Conservation (phyloP, 1,140 invertebrate species). For the Notospermus geniculatus region DNA sequence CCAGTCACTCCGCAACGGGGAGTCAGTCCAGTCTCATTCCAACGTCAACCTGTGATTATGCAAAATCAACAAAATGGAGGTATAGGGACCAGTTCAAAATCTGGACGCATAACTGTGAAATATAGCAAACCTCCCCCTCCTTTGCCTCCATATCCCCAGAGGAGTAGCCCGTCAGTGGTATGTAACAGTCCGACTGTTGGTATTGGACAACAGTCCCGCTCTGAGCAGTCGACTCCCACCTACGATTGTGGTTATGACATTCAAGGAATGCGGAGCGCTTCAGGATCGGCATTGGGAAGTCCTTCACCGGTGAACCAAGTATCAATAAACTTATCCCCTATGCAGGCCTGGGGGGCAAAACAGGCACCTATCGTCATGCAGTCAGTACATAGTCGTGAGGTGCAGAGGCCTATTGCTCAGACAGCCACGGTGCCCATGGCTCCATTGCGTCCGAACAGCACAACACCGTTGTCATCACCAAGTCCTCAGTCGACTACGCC, state of each 20-base stretch:
- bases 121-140: conserved; percentile 6
- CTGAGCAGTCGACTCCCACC: too few species aligned
- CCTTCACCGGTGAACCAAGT: conserved; percentile 3
- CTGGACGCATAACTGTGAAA: not conserved
- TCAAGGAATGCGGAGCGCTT: too few species aligned
- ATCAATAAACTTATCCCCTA: conserved; percentile 16
- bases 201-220: too few species aligned
- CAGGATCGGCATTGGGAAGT: not conserved
- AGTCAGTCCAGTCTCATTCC: conserved; percentile 71
- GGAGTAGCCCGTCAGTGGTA: conserved; percentile 6
- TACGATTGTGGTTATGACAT: too few species aligned
- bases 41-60: conserved; percentile 3
- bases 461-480: conserved; percentile 17
- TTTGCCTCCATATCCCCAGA: not conserved
- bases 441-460: conserved; percentile 51
- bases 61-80: conserved; percentile 22
- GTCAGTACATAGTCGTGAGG: conserved; percentile 81
- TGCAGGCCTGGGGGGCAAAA: conserved; percentile 55
- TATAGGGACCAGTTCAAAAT: not conserved
- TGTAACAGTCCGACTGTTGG: not conserved
- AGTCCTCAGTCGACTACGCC: not conserved
- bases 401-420: conserved; percentile 88
- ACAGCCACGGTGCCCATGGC: conserved; percentile 86
- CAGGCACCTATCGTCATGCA: conserved; percentile 95
- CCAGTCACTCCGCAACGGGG: conserved; percentile 59